phyloP scores from a whole-genome alignment of 2,888 invertebrate genomes.

The Drosophila mettleri region DNA sequence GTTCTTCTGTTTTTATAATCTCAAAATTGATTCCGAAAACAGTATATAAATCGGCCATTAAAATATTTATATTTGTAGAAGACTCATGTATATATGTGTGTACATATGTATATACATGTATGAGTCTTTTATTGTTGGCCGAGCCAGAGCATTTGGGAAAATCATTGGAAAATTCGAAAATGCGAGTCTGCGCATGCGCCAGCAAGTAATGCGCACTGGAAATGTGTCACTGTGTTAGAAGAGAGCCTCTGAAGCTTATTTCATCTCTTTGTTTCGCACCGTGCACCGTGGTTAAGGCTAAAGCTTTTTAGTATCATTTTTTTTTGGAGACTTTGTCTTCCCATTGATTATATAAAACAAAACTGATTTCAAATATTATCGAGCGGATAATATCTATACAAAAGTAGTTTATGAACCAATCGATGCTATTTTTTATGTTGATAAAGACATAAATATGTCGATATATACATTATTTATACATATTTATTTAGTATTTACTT shows the following conservation, averaged over 20 bases:
- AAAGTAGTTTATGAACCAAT: too few relatives aligned
- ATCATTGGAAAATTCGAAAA: conserved; percentile 39
- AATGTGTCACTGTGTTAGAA: conserved; percentile 74
- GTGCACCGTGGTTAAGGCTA: conserved; percentile 58
- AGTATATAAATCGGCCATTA: conserved; percentile 5
- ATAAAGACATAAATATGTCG: background rate
- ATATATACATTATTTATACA: background rate
- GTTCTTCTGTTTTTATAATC: conserved; percentile 1
- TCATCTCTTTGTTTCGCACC: conserved; percentile 46
- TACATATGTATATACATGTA: background rate
- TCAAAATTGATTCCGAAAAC: conserved; percentile 28
- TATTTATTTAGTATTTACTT: background rate
- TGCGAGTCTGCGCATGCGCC: conserved; percentile 61
- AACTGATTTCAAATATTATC: background rate
- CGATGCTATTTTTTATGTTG: too few relatives aligned
- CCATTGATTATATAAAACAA: background rate
- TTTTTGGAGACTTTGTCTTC: conserved; percentile 6
- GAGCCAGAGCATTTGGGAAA: conserved; percentile 41
- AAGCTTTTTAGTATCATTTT: conserved; percentile 2
- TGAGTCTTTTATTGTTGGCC: conserved; percentile 26
- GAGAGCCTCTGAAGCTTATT: conserved; percentile 41
- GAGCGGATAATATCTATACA: too few relatives aligned
- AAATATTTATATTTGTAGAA: background rate
- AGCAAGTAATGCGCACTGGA: conserved; percentile 68
- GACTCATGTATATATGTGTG: background rate